Evolutionary conservation across 2,888 invertebrate species (phyloP).

Genomic region (Lasioglossum figueresi): DNA sequence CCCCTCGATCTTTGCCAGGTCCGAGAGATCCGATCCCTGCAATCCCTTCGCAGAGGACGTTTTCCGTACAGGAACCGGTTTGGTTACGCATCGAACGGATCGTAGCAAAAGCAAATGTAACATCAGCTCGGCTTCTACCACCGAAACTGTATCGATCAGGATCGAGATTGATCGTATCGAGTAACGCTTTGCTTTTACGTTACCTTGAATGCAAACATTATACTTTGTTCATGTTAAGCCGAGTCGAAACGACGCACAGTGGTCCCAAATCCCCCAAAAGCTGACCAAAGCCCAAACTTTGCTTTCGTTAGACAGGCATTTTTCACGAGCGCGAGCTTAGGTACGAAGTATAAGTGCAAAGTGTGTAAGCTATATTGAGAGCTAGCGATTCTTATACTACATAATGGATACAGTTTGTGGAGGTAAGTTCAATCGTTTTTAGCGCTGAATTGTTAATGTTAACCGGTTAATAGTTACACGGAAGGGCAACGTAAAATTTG

Average conservation of each 20-base stretch:
- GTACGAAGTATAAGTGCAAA: too few relatives aligned
- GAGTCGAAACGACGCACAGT: background rate
- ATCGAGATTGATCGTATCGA: background rate
- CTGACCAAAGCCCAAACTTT: too few relatives aligned
- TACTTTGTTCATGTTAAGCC: background rate
- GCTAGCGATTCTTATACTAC: too few relatives aligned
- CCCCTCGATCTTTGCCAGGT: constrained; percentile 81
- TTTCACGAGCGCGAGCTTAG: too few relatives aligned
- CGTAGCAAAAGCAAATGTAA: background rate
- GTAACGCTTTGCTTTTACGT: background rate
- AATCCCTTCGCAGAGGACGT: constrained; percentile 41
- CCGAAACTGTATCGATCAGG: background rate
- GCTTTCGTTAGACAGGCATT: too few relatives aligned
- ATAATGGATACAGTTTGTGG: too few relatives aligned
- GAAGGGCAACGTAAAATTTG: too few relatives aligned
- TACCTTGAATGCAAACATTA: background rate
- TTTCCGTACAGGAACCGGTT: constrained; percentile 13
- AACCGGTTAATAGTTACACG: too few relatives aligned
- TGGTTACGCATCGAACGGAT: constrained; percentile 16
- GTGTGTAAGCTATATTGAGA: too few relatives aligned
- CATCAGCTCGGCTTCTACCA: background rate
- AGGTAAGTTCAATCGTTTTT: too few relatives aligned
- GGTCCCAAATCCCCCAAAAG: too few relatives aligned
- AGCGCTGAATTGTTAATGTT: too few relatives aligned
- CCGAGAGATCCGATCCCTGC: constrained; percentile 62